phyloP scores from a whole-genome alignment of 2,888 invertebrate species.

The Drosophila antonietae region DNA sequence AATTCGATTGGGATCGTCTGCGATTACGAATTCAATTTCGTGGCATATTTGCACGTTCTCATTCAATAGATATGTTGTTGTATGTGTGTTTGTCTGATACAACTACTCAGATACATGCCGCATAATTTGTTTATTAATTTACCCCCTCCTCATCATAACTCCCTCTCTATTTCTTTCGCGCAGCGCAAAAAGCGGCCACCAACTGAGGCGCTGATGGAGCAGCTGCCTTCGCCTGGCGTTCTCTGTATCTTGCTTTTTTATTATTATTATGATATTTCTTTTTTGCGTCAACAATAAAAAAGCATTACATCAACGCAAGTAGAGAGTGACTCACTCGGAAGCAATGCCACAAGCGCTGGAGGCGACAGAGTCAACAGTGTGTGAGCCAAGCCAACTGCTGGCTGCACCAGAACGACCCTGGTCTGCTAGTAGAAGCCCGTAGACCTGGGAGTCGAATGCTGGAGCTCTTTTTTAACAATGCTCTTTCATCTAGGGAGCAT shows the following conservation, averaged over 20 bases:
- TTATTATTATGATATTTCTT: conserved; percentile 15
- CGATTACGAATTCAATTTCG: conserved; percentile 31
- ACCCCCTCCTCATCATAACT: not conserved
- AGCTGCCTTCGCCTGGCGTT: conserved; percentile 39
- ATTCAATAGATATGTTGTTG: conserved; percentile 29
- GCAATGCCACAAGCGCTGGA: conserved; percentile 51
- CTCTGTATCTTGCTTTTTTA: conserved; percentile 13
- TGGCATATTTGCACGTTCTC: conserved; percentile 54
- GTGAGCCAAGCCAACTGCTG: conserved; percentile 45
- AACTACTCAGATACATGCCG: conserved; percentile 23
- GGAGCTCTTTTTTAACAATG: not conserved
- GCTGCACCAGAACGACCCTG: conserved; percentile 40
- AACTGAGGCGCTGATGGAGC: conserved; percentile 53
- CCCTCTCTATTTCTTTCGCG: not conserved
- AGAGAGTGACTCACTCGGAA: conserved; percentile 45
- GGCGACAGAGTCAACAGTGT: conserved; percentile 42
- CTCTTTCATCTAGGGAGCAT: not conserved
- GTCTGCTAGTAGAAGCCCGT: conserved; percentile 25
- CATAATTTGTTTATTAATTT: conserved; percentile 65
- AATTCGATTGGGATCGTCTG: conserved; percentile 33
- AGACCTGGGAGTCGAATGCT: not conserved
- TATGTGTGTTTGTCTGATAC: not conserved
- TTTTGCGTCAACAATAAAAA: conserved; percentile 53
- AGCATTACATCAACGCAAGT: conserved; percentile 56
- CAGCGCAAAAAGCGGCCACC: conserved; percentile 53